Evolutionary conservation across 2,113 vertebrate species (phyloP).

Genomic region (Xiphias gladius): DNA sequence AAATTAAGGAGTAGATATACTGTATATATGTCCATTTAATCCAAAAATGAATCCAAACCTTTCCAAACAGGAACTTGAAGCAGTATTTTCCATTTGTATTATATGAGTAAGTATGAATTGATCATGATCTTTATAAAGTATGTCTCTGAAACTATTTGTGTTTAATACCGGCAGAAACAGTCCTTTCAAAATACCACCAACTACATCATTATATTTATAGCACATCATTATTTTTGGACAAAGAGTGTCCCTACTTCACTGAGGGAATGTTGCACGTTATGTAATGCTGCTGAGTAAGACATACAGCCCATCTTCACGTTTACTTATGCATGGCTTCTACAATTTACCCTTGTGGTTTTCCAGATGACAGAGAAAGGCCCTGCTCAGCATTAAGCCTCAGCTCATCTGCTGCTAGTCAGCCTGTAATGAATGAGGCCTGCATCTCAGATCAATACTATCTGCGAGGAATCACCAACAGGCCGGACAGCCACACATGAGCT

Average conservation of each 20-base stretch:
- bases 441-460: conserved; percentile 82
- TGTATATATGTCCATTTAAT: no score
- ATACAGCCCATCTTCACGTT: conserved; percentile 44
- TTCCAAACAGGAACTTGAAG: background rate
- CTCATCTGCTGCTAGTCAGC: conserved; percentile 80
- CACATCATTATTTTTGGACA: conserved; percentile 1
- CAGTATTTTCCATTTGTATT: background rate
- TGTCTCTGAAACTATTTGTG: background rate
- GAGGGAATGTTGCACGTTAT: conserved; percentile 38
- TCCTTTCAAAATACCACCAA: background rate
- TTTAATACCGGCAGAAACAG: background rate
- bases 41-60: background rate
- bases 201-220: conserved; percentile 18
- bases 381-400: conserved; percentile 83
- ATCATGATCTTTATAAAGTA: background rate
- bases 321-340: conserved; percentile 72
- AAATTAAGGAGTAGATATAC: no score
- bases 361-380: conserved; percentile 67
- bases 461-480: conserved; percentile 78
- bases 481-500: conserved; percentile 72
- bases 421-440: conserved; percentile 81
- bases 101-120: background rate
- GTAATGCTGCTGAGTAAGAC: conserved; percentile 74
- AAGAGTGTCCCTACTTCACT: background rate
- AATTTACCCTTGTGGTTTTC: conserved; percentile 72